phyloP scores from a whole-genome alignment of 2,113 vertebrate genomes.

The Anolis carolinensis region DNA sequence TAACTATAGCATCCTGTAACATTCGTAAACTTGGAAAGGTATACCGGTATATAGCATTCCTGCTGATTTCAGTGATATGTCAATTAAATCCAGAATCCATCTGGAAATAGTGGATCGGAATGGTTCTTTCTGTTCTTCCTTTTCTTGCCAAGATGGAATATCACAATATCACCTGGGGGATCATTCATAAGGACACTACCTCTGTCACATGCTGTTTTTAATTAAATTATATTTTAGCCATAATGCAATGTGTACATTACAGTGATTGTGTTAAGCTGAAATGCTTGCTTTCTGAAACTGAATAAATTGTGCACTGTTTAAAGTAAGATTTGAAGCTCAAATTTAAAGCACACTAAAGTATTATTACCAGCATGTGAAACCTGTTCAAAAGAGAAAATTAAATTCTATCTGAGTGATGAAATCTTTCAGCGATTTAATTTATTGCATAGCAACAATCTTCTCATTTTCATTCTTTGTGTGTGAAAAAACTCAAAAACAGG shows the following conservation, averaged over 20 bases:
- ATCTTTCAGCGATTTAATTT: slow-evolving; percentile 9
- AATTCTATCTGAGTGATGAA: slow-evolving; percentile 6
- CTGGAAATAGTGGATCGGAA: background rate
- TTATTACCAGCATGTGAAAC: background rate
- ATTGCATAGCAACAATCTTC: background rate
- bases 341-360: background rate
- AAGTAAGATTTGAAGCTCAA: slow-evolving; percentile 15
- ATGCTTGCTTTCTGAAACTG: background rate
- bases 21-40: no score
- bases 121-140: background rate
- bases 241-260: background rate
- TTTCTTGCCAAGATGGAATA: background rate
- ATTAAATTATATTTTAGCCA: background rate
- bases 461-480: background rate
- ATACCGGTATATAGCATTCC: background rate
- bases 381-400: slow-evolving; percentile 19
- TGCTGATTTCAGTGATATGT: background rate
- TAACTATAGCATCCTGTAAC: no score
- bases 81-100: background rate
- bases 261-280: accelerated
- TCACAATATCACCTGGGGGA: background rate
- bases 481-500: background rate
- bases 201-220: slow-evolving; percentile 1
- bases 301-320: slow-evolving; percentile 7
- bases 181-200: background rate